Percentiles rank a stretch among this genome's conserved stretches.
Evolutionary conservation across 2,113 vertebrate species (phyloP).

Genomic region (Lepidothrix coronata): DNA sequence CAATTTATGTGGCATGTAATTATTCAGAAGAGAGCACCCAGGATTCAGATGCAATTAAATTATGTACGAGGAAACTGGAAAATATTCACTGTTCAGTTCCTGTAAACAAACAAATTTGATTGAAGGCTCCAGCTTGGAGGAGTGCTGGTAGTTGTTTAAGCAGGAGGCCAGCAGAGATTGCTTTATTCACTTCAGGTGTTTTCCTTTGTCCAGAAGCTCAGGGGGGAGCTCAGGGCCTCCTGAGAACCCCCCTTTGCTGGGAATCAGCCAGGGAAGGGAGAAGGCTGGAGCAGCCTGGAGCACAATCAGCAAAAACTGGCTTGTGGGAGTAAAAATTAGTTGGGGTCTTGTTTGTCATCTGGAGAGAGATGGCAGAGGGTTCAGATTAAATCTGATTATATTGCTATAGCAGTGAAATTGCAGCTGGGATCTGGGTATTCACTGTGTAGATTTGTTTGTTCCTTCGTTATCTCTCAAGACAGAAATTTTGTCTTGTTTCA

Average conservation of each 20-base stretch:
- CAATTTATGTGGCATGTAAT: background rate
- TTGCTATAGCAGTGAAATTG: background rate
- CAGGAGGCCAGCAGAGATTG: background rate
- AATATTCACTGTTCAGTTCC: background rate
- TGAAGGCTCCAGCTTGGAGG: background rate
- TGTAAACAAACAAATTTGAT: background rate
- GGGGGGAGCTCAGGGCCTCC: background rate
- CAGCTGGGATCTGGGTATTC: constrained; percentile 12
- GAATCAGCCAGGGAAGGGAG: background rate
- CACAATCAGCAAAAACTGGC: background rate
- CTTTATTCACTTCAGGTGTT: background rate
- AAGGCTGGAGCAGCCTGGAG: background rate
- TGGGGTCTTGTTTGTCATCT: constrained; percentile 6
- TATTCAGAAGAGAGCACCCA: background rate
- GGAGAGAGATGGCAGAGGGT: background rate
- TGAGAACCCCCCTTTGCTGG: background rate
- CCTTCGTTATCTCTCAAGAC: background rate
- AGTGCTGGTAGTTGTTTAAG: background rate
- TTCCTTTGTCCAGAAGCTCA: background rate
- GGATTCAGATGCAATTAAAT: background rate
- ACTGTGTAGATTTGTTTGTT: background rate
- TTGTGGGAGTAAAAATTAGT: background rate
- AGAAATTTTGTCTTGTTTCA: background rate
- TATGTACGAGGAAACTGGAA: background rate
- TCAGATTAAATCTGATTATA: background rate